These are phyloP conservation scores for Pemphredon lugubris DNA, from an alignment of 2,888 invertebrate species.

Conservation along the genomic window DNA sequence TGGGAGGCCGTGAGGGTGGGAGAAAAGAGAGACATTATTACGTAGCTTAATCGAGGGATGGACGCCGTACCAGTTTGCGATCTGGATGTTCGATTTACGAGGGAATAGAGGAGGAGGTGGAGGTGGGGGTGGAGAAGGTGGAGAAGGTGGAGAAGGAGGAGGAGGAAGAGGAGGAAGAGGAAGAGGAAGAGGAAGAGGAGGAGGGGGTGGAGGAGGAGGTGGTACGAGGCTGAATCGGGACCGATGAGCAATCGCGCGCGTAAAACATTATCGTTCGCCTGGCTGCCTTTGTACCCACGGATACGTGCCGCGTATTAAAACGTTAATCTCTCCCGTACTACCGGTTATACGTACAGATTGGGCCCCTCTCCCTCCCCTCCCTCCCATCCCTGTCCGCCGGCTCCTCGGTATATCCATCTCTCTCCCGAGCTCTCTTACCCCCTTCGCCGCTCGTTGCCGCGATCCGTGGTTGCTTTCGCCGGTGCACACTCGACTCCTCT, in stretches of 20 bases:
- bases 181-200: no score
- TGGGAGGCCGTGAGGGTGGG: no score
- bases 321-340: conserved; percentile 76
- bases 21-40: not conserved
- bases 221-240: conserved; percentile 1
- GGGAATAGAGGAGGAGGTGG: no score
- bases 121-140: no score
- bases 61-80: not conserved
- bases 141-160: no score
- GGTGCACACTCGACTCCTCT: conserved; percentile 31
- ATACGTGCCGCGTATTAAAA: conserved; percentile 74
- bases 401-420: conserved; percentile 5
- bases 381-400: conserved; percentile 14
- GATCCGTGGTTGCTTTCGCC: conserved; percentile 35
- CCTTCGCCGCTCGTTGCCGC: conserved; percentile 5
- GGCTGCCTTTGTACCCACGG: conserved; percentile 50
- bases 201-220: not conserved
- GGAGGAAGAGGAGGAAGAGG: no score
- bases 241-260: conserved; percentile 13
- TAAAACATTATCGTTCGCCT: conserved; percentile 33
- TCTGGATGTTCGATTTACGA: not conserved
- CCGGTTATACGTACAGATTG: conserved; percentile 72
- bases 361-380: conserved; percentile 36
- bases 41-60: conserved; percentile 11
- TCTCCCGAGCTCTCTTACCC: not conserved